Base-by-base conservation (phyloP, 2,113 vertebrate genomes). In the Okapia johnstoni region DNA sequence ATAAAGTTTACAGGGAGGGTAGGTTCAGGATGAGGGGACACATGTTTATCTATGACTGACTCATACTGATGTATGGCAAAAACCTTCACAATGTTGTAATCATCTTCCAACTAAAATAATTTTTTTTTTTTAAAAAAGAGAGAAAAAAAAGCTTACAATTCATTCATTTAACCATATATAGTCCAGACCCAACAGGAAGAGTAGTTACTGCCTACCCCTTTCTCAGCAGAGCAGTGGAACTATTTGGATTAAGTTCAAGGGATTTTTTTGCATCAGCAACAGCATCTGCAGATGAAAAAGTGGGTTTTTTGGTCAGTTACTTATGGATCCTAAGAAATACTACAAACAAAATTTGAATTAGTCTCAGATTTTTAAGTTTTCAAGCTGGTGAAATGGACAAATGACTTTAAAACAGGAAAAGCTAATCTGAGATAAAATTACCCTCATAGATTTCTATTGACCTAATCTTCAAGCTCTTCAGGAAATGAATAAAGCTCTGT, bases 181-280 rank as follows among this genome's bases (percentile, higher is more conserved):
- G 25, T 90, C 86, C 96, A 96, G 96, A n/a, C 10, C 40, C 60
- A 96, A 86, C n/a, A 93, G 90, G n/a, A 92, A 57, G 7, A 95
- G 12, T 16, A 61, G 60, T 54, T 3, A 17, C 73, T 97, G 98
- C 99, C 55, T 97, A 99, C 99, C 99, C 99, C 99, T 99, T 99
- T 96, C 99, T 99, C 98, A 99, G 98, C 96, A 99, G 98, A 5
- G 99, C 99, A 91, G 98, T 98, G 19, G 99, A 98, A 96, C 99
- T 99, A 98, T 96, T 98, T 86, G 99, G 99, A 95, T 99, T 99
- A 94, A 99, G 98, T 97, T 99, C 98, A 92, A 99, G 99, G 85
- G 99, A 99, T 98, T 99, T 99, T 98, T 99, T 99, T 95, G 99
- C 99, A 98, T 99, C 99, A 92, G 99, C 98, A 98, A 99, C 98